Evolutionary conservation across 2,113 vertebrate species (phyloP).

Genomic region (Takifugu flavidus): DNA sequence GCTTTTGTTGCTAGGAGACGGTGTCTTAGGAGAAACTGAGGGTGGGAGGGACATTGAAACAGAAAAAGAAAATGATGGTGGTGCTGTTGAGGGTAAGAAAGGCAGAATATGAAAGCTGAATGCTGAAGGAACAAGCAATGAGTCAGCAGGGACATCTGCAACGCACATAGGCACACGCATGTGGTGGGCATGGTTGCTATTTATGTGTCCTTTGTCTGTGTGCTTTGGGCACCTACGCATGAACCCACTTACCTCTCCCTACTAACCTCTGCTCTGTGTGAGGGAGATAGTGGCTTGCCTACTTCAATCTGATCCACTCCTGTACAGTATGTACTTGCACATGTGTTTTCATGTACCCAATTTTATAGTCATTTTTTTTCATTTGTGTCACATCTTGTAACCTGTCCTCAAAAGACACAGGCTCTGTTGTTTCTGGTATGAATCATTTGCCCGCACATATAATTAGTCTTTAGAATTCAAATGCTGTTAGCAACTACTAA

Average conservation of each 20-base stretch:
- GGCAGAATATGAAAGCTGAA: constrained; percentile 65
- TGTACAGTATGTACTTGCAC: constrained; percentile 6
- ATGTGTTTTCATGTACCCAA: constrained; percentile 11
- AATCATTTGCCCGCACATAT: constrained; percentile 50
- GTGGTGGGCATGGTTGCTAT: constrained; percentile 58
- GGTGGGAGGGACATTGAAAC: constrained; percentile 48
- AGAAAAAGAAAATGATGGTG: constrained; percentile 42
- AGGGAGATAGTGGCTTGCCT: constrained; percentile 44
- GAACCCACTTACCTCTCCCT: constrained; percentile 66
- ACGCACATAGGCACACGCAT: constrained; percentile 25
- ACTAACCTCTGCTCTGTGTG: constrained; percentile 51
- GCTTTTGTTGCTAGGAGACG: constrained; percentile 78
- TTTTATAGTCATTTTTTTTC: constrained; percentile 1
- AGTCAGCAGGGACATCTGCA: constrained; percentile 74
- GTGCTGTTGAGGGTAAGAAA: constrained; percentile 53
- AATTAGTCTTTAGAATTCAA: too few species aligned
- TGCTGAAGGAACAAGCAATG: constrained; percentile 67
- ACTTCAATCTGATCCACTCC: constrained; percentile 37
- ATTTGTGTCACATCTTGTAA: constrained; percentile 42
- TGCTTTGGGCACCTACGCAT: constrained; percentile 62
- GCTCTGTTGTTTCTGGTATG: constrained; percentile 44
- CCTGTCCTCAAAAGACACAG: constrained; percentile 42
- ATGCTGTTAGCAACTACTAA: constrained; percentile 30
- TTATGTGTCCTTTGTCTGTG: constrained; percentile 64
- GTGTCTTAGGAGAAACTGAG: constrained; percentile 55